Percentiles rank a stretch among this genome's conserved stretches.
Evolutionary conservation across 2,888 invertebrate species (phyloP).

Genomic region (Orthosia cruda): DNA sequence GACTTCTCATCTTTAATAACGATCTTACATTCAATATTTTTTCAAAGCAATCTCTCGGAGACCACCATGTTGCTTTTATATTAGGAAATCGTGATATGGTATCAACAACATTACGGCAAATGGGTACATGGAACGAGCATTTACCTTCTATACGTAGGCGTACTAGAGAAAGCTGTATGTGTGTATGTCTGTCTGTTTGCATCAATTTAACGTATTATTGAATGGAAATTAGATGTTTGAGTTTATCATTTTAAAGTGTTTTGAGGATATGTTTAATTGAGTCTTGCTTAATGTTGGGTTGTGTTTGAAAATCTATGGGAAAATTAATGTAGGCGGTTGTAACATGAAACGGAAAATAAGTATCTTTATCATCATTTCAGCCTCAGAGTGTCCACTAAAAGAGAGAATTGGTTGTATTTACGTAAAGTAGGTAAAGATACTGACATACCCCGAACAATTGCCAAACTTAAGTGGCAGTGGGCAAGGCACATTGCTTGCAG

Average conservation of each 20-base stretch:
- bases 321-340: accelerated
- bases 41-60: conserved; percentile 41
- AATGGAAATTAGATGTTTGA: conserved; percentile 59
- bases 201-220: conserved; percentile 63
- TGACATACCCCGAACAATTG: no score
- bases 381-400: no score
- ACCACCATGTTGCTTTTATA: conserved; percentile 69
- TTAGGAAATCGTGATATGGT: conserved; percentile 74
- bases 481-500: no score
- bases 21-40: conserved; percentile 35
- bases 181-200: conserved; percentile 57
- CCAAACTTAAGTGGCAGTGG: no score
- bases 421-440: no score
- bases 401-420: no score
- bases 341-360: neutral
- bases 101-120: conserved; percentile 75
- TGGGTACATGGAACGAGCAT: conserved; percentile 70
- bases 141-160: conserved; percentile 61
- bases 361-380: no score
- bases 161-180: conserved; percentile 52
- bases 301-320: neutral
- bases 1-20: conserved; percentile 47
- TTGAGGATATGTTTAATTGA: conserved; percentile 20
- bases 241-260: conserved; percentile 16
- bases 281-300: conserved; percentile 18